Base-by-base conservation (phyloP, 2,888 invertebrate species). In the Apodemia mormo region DNA sequence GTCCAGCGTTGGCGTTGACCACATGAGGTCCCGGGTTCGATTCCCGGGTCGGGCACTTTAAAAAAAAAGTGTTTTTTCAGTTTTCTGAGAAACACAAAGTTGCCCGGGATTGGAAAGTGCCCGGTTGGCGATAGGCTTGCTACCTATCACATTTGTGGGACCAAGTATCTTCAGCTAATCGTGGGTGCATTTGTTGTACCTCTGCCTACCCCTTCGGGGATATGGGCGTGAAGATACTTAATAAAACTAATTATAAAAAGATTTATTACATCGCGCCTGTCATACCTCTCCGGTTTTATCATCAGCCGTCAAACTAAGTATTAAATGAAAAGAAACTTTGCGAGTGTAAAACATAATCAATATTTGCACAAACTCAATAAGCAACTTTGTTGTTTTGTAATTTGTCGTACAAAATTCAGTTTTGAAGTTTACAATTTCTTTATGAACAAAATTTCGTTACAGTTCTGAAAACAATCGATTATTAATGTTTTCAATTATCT, bases 321-420 rank as follows among this genome's bases (percentile, higher is more conserved):
- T 33, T 61, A 33, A 61, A 61, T 61, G 29, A 61, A 61, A 61
- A 61, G 58, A 30, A 58, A 58, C 33, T 58, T 58, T 33, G 58
- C 33, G 9, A 30, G 61, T 29, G 10, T 12, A 61, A 61, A 61
- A 61, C 61, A 12, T 58, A 33, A 14, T 58, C 33, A 33, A 33
- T 61, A 61, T 61, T 61, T 33, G 33, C 12, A 61, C 61, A 61
- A 61, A 61, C 61, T 61, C 33, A 30, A 33, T 33, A 61, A 61
- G 33, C 33, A 61, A 61, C 33, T 61, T 61, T 30, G 61, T 33
- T 61, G 61, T 61, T 61, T 61, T 30, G 61, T 33, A 61, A 61
- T 61, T 61, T 33, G 61, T 30, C 12, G 61, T 6, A 61, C 33
- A 30, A 61, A 61, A 61, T 61, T 61, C 61, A 61, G 61, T 61